A percentile compares a stretch with the other conserved stretches of the same genome.
Evolutionary conservation across 2,113 vertebrate genomes (phyloP).

Genomic region (Octodon degus): DNA sequence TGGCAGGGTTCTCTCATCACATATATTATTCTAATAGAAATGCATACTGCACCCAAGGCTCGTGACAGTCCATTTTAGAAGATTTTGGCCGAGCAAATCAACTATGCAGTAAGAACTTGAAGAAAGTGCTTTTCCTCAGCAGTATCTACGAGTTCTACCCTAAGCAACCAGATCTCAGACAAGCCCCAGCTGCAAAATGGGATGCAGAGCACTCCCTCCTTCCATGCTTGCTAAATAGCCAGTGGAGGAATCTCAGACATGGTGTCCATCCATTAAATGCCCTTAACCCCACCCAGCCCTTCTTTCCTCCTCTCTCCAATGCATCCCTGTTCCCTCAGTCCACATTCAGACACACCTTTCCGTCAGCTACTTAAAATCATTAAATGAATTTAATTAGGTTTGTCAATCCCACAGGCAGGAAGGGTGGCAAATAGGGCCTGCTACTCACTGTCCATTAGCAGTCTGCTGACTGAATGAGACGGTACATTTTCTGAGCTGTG

Average conservation of each 20-base stretch:
- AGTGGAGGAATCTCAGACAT: not conserved
- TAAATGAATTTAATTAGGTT: slow-evolving; percentile 78
- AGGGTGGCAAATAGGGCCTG: slow-evolving; percentile 56
- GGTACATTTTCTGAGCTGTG: not conserved
- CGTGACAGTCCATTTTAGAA: slow-evolving; percentile 67
- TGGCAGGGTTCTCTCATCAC: slow-evolving; percentile 28
- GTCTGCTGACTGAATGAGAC: slow-evolving; percentile 6
- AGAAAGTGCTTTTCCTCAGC: slow-evolving; percentile 60
- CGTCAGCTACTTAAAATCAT: slow-evolving; percentile 75
- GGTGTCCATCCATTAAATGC: not conserved
- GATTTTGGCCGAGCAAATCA: slow-evolving; percentile 63
- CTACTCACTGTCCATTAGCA: slow-evolving; percentile 65
- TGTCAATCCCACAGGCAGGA: slow-evolving; percentile 73
- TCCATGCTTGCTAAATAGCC: not conserved
- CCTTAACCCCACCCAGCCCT: not conserved
- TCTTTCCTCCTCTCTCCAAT: slow-evolving; percentile 25
- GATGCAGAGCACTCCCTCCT: not conserved
- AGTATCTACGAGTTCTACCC: slow-evolving; percentile 23
- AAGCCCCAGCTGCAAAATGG: slow-evolving; percentile 38
- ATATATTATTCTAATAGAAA: slow-evolving; percentile 64
- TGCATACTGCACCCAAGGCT: not conserved
- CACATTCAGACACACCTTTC: slow-evolving; percentile 60
- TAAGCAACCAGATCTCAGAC: slow-evolving; percentile 44
- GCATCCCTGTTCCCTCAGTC: not conserved
- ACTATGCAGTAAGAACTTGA: slow-evolving; percentile 8